Evolutionary conservation across 1,140 invertebrate species (phyloP).

Genomic region (Neodiprion fabricii): DNA sequence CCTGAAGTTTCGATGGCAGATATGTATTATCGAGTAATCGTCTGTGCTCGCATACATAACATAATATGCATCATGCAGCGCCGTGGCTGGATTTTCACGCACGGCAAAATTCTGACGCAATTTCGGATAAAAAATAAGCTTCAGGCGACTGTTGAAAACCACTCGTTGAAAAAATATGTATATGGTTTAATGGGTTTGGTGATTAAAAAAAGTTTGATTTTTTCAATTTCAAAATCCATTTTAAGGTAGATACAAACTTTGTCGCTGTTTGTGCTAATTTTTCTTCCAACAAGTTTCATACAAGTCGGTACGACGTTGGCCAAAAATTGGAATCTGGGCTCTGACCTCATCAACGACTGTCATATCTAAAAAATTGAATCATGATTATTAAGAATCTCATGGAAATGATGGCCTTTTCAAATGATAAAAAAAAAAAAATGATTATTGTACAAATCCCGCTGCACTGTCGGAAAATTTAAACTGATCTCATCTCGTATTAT

Average conservation of each 20-base stretch:
- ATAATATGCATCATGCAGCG: too few species aligned
- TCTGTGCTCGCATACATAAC: too few species aligned
- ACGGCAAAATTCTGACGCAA: background rate
- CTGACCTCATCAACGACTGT: slow-evolving; percentile 76
- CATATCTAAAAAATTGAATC: slow-evolving; percentile 69
- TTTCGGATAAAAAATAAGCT: background rate
- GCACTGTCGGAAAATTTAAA: too few species aligned
- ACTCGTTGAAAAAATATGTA: background rate
- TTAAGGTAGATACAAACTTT: background rate
- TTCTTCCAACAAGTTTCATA: slow-evolving; percentile 70
- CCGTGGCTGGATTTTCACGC: too few species aligned
- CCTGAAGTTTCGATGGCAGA: too few species aligned
- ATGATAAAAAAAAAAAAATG: too few species aligned
- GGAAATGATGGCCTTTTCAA: too few species aligned
- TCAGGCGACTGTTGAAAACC: background rate
- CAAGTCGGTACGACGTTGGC: slow-evolving; percentile 80
- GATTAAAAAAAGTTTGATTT: background rate
- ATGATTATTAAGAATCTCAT: slow-evolving; percentile 10
- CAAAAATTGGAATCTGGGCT: slow-evolving; percentile 78
- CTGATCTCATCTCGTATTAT: too few species aligned
- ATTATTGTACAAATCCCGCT: too few species aligned
- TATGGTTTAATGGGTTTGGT: background rate
- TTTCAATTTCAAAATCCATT: background rate
- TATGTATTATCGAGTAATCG: too few species aligned
- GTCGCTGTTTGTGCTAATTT: slow-evolving; percentile 1